Conservation (phyloP, 2,113 vertebrate species). For the Cavia porcellus region DNA sequence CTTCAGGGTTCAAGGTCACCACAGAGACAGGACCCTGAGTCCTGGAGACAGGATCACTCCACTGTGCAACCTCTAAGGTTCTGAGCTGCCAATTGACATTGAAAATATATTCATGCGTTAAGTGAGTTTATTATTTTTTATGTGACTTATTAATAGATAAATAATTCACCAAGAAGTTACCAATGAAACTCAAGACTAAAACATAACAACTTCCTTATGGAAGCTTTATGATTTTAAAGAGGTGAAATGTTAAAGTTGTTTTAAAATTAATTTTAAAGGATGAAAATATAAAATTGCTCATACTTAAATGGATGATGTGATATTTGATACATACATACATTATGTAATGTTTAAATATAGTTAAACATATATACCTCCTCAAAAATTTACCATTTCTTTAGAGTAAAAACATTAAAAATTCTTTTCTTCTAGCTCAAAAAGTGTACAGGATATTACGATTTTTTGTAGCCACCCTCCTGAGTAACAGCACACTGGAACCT, state of each 20-base stretch:
- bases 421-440: not conserved
- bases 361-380: not conserved
- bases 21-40: too few species aligned
- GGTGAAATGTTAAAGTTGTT: not conserved
- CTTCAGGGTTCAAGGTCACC: not conserved
- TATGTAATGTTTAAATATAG: not conserved
- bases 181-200: not conserved
- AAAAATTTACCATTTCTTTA: not conserved
- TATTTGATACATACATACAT: too few species aligned
- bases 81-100: not conserved
- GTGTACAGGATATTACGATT: not conserved
- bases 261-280: not conserved
- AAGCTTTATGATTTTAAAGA: not conserved
- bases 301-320: not conserved
- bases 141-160: slow-evolving; percentile 31
- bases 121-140: not conserved
- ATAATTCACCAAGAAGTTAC: slow-evolving; percentile 19
- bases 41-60: not conserved
- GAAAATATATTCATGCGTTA: not conserved
- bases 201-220: not conserved
- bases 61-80: not conserved
- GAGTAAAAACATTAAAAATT: not conserved
- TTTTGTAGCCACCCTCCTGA: not conserved
- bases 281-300: not conserved
- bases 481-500: not conserved